phyloP scores from a whole-genome alignment of 1,140 invertebrate genomes.

The Coptotermes formosanus region DNA sequence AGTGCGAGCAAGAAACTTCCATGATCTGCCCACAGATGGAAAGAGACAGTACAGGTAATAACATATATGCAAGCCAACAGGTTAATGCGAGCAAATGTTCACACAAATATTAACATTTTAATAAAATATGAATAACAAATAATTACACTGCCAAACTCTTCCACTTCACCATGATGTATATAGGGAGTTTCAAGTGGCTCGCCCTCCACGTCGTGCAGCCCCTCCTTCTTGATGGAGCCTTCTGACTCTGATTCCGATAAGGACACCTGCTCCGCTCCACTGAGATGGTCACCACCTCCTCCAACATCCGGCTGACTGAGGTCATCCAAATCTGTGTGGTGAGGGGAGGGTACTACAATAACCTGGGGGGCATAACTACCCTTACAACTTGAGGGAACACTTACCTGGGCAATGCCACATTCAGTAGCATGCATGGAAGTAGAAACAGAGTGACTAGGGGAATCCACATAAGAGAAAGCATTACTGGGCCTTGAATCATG shows the following conservation, averaged over 20 bases:
- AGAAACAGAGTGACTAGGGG: background rate
- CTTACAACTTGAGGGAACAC: conserved; percentile 46
- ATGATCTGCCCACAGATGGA: too few species aligned
- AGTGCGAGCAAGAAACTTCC: too few species aligned
- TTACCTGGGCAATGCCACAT: background rate
- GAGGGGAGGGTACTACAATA: conserved; percentile 23
- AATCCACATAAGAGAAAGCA: background rate
- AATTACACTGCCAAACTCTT: conserved; percentile 30
- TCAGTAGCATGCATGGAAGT: background rate
- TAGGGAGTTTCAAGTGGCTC: conserved; percentile 61
- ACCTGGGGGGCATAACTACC: conserved; percentile 41
- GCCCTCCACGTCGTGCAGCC: conserved; percentile 46
- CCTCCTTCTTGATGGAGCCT: conserved; percentile 54
- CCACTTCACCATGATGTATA: conserved; percentile 48
- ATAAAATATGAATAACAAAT: background rate
- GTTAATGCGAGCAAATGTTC: too few species aligned
- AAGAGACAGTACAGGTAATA: too few species aligned
- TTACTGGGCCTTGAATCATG: background rate
- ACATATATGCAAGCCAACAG: too few species aligned
- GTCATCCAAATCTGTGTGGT: conserved; percentile 49
- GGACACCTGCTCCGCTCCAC: conserved; percentile 51
- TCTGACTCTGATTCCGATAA: conserved; percentile 55
- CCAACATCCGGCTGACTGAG: conserved; percentile 38
- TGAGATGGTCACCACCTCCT: conserved; percentile 44
- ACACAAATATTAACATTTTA: too few species aligned